A percentile compares a stretch with the other conserved stretches of the same genome.
phyloP scores from a whole-genome alignment of 2,113 vertebrate genomes.

The Nothobranchius kuhntae region DNA sequence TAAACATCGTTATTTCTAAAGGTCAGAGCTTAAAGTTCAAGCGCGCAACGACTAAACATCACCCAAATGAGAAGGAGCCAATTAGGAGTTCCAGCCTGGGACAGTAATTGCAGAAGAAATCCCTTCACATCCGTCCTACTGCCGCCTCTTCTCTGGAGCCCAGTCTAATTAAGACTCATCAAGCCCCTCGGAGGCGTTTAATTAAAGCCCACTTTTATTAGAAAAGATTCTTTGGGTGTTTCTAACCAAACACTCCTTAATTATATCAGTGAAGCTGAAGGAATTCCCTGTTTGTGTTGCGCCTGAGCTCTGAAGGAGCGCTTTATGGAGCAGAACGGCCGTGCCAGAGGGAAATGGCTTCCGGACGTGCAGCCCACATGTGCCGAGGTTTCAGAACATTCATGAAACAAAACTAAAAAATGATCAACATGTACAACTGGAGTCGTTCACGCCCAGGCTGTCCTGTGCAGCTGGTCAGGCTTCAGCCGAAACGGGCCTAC shows the following conservation, averaged over 20 bases:
- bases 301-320: slow-evolving; percentile 13
- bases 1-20: slow-evolving; percentile 27
- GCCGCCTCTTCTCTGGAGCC: slow-evolving; percentile 65
- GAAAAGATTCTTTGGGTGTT: slow-evolving; percentile 63
- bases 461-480: slow-evolving; percentile 44
- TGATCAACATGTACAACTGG: slow-evolving; percentile 45
- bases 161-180: slow-evolving; percentile 74
- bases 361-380: slow-evolving; percentile 43
- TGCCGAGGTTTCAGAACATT: slow-evolving; percentile 2
- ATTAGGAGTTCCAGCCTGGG: slow-evolving; percentile 68
- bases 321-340: slow-evolving; percentile 40
- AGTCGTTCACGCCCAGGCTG: slow-evolving; percentile 34
- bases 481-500: slow-evolving; percentile 26
- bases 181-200: slow-evolving; percentile 68
- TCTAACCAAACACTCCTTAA: slow-evolving; percentile 63
- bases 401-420: slow-evolving; percentile 28
- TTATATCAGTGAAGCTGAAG: slow-evolving; percentile 60
- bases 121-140: slow-evolving; percentile 75
- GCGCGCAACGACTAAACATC: slow-evolving; percentile 40
- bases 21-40: slow-evolving; percentile 4
- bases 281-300: slow-evolving; percentile 37
- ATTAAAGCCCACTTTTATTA: slow-evolving; percentile 66
- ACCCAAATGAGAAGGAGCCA: slow-evolving; percentile 56
- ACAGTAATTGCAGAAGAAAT: slow-evolving; percentile 75
- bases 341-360: slow-evolving; percentile 46